phyloP scores from a whole-genome alignment of 1,140 invertebrate species.

The Trichogramma pretiosum region DNA sequence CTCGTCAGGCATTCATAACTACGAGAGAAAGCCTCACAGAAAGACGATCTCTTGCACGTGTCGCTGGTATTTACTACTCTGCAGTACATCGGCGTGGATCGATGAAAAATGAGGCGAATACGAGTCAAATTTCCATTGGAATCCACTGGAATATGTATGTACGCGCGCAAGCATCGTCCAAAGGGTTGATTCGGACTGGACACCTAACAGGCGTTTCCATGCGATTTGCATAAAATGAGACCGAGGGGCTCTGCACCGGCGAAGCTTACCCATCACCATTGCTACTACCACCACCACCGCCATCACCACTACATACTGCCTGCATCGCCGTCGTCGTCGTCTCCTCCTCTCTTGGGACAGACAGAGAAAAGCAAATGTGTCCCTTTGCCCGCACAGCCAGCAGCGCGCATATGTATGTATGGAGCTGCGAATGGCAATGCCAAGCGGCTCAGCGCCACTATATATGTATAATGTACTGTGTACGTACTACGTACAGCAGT shows the following conservation, averaged over 20 bases:
- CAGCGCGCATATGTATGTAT: not conserved
- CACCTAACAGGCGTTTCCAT: constrained; percentile 27
- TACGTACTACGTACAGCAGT: not conserved
- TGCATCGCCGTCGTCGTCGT: too few species aligned
- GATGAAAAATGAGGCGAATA: not conserved
- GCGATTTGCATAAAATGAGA: constrained; percentile 32
- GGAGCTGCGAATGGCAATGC: not conserved
- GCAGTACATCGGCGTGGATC: too few species aligned
- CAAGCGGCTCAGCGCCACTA: not conserved
- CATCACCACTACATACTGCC: too few species aligned
- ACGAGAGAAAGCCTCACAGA: too few species aligned
- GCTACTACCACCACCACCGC: not conserved
- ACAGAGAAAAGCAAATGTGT: not conserved
- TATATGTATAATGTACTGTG: not conserved
- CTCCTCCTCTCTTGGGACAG: too few species aligned
- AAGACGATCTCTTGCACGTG: too few species aligned
- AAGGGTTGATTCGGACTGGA: too few species aligned
- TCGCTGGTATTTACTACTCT: too few species aligned
- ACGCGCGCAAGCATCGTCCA: too few species aligned
- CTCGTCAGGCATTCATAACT: too few species aligned
- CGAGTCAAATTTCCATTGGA: constrained; percentile 16
- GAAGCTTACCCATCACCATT: too few species aligned
- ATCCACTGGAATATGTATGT: constrained; percentile 5
- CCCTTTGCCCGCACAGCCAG: not conserved
- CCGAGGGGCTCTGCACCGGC: too few species aligned